Base-by-base conservation (phyloP, 2,888 invertebrate species). In the Chrysolina haemoptera region DNA sequence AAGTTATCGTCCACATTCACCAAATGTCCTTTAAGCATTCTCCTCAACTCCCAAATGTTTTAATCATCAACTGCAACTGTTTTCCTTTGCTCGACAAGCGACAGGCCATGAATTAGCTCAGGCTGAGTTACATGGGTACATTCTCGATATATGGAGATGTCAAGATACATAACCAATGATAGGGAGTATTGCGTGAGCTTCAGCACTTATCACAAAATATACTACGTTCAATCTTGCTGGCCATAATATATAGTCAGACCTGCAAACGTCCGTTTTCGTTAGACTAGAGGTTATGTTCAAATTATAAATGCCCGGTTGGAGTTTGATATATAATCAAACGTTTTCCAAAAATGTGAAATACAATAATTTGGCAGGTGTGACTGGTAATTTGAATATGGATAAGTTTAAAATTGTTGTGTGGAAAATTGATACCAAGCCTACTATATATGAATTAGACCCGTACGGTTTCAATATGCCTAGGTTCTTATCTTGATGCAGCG, bases 141-240 rank as follows among this genome's bases (percentile, higher is more conserved):
- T 43, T 53, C 41, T 50, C 67, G 40, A 67, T 67, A 53, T 67
- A 67, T 67, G 40, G 67, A 67, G 67, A 67, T 67, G 53, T 67
- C 67, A 67, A 67, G 67, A 67, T 67, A 53, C 67, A 67, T 67
- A 48, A 18, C 53, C 67, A 40, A 53, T 67, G 67, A 67, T 67
- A 53, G 73, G 40, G 66, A 68, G 48, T 71, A 64, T 74, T 62
- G 75, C 75, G 75, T 75, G 75, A 71, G 64, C 71, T 66, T 71
- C 70, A 53, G 43, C 75, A 75, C 53, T 75, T 59, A 69, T 75
- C 69, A 69, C 71, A 27, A 66, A 68, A 74, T 20, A 68, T 71
- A 67, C 67, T 53, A 53, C 67, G 67, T 53, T 27, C 40, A 67
- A 50, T 50, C 35, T 53, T 14, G 1, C 35, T 40, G 40, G 67